Evolutionary conservation across 2,113 vertebrate genomes (phyloP).

Genomic region (chimpanzee (Pan troglodytes)): NHGRI_mPanTro3-v2.1_pri NC_072414.2:34262001-34262500

Average conservation of each 20-base stretch:
- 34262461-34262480: not conserved
- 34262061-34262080: conserved; percentile 18
- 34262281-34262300: not conserved
- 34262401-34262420: not conserved
- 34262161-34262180: not conserved
- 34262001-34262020: conserved; percentile 1
- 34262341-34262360: not conserved
- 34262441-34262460: not conserved
- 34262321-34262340: not conserved
- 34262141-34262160: not conserved
- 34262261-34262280: not conserved
- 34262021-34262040: not conserved
- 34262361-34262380: not conserved
- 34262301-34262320: not conserved
- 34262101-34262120: conserved; percentile 7
- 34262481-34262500: conserved; percentile 1
- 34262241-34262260: not conserved
- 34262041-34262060: conserved; percentile 44
- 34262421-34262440: not conserved
- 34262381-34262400: conserved; percentile 24
- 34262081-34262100: conserved; percentile 17
- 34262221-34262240: not conserved
- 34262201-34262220: not conserved
- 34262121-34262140: not conserved
- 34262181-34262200: not conserved